Percentiles rank a stretch among this genome's conserved stretches.
phyloP scores from a whole-genome alignment of 2,888 invertebrate species.

The Dasypolia templi region DNA sequence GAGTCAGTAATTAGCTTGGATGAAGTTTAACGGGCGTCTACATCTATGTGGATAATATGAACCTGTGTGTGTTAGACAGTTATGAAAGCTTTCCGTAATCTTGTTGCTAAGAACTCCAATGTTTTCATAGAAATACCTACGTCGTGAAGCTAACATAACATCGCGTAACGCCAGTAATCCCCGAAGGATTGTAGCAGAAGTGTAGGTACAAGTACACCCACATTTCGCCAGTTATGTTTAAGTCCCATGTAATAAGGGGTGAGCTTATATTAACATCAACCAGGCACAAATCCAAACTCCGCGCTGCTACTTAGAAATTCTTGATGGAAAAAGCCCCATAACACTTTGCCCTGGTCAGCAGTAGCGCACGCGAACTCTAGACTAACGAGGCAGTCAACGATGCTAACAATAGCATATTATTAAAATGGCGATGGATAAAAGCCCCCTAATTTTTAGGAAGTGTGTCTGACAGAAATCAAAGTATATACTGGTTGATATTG shows the following conservation, averaged over 20 bases:
- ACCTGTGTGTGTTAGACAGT: not conserved
- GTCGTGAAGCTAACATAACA: conserved; percentile 12
- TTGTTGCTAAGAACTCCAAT: conserved; percentile 4
- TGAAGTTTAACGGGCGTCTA: conserved; percentile 26
- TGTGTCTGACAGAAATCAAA: conserved; percentile 6
- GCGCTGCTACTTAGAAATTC: too few species aligned
- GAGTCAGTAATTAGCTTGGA: conserved; percentile 16
- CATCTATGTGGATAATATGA: conserved; percentile 15
- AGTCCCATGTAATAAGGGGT: too few species aligned
- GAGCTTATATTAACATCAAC: too few species aligned
- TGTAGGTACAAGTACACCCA: not conserved
- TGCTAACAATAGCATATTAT: conserved; percentile 7
- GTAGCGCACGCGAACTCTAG: not conserved
- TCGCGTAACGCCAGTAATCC: not conserved
- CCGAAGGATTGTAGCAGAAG: not conserved
- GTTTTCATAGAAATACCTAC: not conserved
- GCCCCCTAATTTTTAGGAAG: not conserved
- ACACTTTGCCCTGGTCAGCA: not conserved
- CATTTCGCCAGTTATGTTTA: not conserved
- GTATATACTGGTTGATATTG: not conserved
- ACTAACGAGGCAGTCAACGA: not conserved
- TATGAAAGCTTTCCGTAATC: conserved; percentile 16
- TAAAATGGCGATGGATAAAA: conserved; percentile 2
- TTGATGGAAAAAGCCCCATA: not conserved
- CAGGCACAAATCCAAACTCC: too few species aligned